phyloP scores from a whole-genome alignment of 2,113 vertebrate species.

The Sapayoa aenigma region DNA sequence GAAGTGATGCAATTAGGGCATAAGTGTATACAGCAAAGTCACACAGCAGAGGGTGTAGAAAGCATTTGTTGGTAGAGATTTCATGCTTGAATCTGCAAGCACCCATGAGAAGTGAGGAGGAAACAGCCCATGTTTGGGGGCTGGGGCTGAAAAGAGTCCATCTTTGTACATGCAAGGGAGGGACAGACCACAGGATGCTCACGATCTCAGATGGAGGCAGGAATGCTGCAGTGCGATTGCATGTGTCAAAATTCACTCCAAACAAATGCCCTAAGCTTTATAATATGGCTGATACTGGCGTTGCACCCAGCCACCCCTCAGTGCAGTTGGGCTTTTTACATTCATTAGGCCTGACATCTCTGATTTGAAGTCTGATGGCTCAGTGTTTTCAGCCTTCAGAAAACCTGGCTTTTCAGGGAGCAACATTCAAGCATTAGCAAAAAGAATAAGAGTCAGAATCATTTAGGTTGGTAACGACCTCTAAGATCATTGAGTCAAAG shows the following conservation, averaged over 20 bases:
- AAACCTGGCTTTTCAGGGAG: neutral
- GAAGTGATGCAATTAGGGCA: neutral
- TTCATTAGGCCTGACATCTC: neutral
- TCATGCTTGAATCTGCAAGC: neutral
- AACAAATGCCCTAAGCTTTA: neutral
- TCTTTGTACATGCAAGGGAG: neutral
- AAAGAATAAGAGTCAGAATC: neutral
- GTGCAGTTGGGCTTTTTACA: neutral
- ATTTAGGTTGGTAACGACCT: neutral
- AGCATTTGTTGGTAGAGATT: neutral
- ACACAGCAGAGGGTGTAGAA: neutral
- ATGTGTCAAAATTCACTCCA: neutral
- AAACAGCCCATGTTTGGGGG: accelerated
- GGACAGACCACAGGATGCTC: neutral
- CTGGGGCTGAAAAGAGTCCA: neutral
- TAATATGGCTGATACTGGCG: neutral
- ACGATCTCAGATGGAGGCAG: accelerated
- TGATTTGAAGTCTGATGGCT: neutral
- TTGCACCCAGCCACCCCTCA: neutral
- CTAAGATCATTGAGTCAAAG: neutral
- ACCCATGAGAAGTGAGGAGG: neutral
- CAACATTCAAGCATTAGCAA: neutral
- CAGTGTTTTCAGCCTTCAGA: neutral
- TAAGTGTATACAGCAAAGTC: neutral
- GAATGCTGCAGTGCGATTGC: neutral